phyloP scores from a whole-genome alignment of 2,113 vertebrate genomes.

The Brachyhypopomus occidentalis region DNA sequence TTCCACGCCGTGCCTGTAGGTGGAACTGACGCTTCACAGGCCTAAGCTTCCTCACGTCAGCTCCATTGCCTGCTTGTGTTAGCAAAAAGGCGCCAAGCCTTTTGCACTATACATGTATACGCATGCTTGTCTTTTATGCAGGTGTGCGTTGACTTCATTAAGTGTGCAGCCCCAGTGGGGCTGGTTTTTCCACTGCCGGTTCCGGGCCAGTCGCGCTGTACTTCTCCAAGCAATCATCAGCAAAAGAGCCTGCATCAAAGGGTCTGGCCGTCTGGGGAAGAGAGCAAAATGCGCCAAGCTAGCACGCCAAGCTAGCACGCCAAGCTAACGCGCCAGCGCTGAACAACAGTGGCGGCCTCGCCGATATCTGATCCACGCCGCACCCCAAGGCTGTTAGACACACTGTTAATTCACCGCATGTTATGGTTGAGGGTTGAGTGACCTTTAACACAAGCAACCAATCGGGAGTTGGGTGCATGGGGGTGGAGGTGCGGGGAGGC shows the following conservation, averaged over 20 bases:
- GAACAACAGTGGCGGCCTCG: not conserved
- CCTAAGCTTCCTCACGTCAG: not conserved
- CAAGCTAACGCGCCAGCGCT: not conserved
- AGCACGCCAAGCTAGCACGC: not conserved
- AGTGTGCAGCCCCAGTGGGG: not conserved
- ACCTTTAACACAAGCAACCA: not conserved
- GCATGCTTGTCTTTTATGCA: slow-evolving; percentile 9
- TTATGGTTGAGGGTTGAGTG: not conserved
- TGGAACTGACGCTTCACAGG: not conserved
- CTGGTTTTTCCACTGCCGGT: not conserved
- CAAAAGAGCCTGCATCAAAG: not conserved
- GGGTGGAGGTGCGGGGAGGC: not conserved
- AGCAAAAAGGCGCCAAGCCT: not conserved
- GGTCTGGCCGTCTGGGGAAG: not conserved
- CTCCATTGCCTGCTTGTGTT: not conserved
- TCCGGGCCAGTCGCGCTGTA: not conserved
- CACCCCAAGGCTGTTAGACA: not conserved
- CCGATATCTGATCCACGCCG: not conserved
- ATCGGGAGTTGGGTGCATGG: too few relatives aligned
- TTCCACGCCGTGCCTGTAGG: not conserved
- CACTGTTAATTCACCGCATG: not conserved
- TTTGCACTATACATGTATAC: not conserved
- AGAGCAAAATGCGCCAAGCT: not conserved
- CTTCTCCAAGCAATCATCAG: not conserved
- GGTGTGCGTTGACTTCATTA: not conserved